Evolutionary conservation across 2,797 vertebrate species (phyloP).

Genomic region (Sebastes itinus): DNA sequence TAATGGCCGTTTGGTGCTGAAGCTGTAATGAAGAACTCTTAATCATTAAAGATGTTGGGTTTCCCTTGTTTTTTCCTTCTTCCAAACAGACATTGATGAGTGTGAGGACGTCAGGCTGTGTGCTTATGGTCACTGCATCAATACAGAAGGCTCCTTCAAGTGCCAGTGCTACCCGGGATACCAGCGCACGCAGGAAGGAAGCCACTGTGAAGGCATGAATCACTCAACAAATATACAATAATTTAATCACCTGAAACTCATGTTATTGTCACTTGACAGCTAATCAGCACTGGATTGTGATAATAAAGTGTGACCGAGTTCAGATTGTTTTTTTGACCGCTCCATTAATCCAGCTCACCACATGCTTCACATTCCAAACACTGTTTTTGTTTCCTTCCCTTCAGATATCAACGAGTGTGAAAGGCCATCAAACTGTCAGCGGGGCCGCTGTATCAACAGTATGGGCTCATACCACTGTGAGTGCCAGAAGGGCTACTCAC

Average conservation of each 20-base stretch:
- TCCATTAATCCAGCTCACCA: neutral
- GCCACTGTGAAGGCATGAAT: conserved; percentile 86
- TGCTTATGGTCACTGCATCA: conserved; percentile 86
- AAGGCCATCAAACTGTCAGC: conserved; percentile 84
- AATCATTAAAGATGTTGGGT: neutral
- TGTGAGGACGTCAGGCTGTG: conserved; percentile 85
- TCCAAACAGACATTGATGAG: conserved; percentile 85
- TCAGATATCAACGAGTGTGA: conserved; percentile 92
- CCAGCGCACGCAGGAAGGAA: conserved; percentile 88
- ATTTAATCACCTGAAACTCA: neutral
- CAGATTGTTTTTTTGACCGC: neutral
- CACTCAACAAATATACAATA: neutral
- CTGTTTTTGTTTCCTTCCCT: conserved; percentile 23
- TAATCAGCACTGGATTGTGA: neutral
- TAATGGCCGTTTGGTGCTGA: neutral
- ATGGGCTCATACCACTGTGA: conserved; percentile 91
- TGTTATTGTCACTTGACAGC: neutral
- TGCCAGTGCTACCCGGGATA: conserved; percentile 88
- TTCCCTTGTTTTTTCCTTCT: neutral
- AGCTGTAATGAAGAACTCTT: neutral
- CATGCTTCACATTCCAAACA: conserved; percentile 3
- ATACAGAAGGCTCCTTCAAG: conserved; percentile 88
- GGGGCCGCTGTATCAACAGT: conserved; percentile 90
- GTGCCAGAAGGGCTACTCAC: conserved; percentile 86
- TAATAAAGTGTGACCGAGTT: neutral